A percentile compares a stretch with the other conserved stretches of the same genome.
These are phyloP conservation scores for Heterocephalus glaber DNA, from an alignment of 2,113 vertebrate species.

Conservation along the genomic window DNA sequence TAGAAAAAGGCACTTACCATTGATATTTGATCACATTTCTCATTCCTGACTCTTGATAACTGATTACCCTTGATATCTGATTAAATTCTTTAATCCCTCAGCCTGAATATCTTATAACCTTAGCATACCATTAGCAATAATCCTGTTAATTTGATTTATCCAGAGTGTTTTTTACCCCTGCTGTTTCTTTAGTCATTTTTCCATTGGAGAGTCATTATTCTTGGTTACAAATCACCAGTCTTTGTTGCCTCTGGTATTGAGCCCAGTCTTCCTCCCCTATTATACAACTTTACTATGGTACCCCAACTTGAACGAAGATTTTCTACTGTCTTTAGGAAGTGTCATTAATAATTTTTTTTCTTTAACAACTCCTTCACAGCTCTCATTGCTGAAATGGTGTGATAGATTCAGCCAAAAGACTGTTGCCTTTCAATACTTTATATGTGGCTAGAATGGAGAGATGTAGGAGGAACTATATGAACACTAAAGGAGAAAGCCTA, in stretches of 20 bases:
- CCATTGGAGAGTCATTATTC: no score
- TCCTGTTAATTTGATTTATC: background rate
- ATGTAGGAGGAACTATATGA: background rate
- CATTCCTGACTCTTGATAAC: background rate
- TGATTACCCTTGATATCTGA: background rate
- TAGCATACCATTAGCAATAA: background rate
- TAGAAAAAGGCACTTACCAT: background rate
- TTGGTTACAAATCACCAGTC: background rate
- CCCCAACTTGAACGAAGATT: background rate
- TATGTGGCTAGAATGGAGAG: background rate
- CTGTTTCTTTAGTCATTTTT: background rate
- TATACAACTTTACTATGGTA: background rate
- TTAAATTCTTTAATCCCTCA: background rate
- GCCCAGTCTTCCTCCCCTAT: background rate
- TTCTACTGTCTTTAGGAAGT: background rate
- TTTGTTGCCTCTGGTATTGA: background rate
- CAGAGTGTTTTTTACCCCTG: background rate
- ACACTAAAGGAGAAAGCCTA: background rate
- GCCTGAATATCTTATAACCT: background rate
- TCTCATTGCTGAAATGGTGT: background rate
- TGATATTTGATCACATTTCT: background rate
- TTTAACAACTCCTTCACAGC: background rate
- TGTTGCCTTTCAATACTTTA: background rate
- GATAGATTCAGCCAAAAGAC: background rate
- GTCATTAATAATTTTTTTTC: background rate